phyloP scores from a whole-genome alignment of 1,140 invertebrate species.

The Piezodorus guildinii region DNA sequence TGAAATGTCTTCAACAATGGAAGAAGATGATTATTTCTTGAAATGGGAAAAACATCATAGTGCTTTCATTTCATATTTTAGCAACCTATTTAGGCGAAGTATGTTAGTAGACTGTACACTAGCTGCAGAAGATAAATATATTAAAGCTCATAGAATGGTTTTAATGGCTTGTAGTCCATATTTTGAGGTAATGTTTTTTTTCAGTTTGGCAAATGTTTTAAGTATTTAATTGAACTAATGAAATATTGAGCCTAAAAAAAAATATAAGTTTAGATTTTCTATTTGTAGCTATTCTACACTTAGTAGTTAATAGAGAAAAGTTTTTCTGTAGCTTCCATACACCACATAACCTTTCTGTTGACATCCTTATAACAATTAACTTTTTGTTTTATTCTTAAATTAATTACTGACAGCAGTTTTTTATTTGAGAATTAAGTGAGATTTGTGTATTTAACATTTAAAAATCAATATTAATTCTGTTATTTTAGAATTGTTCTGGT shows the following conservation, averaged over 20 bases:
- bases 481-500: not conserved
- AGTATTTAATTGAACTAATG: too few species aligned
- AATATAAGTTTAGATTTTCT: not conserved
- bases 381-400: not conserved
- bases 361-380: too few species aligned
- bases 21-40: conserved; percentile 41
- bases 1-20: not conserved
- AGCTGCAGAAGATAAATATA: conserved; percentile 41
- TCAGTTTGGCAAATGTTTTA: too few species aligned
- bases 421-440: not conserved
- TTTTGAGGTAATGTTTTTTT: conserved; percentile 35
- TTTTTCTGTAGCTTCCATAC: not conserved
- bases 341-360: not conserved
- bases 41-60: conserved; percentile 46
- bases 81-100: conserved; percentile 39
- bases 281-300: not conserved
- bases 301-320: not conserved
- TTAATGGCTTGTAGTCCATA: conserved; percentile 44
- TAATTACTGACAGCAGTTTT: not conserved
- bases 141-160: conserved; percentile 44
- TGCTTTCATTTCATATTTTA: conserved; percentile 42
- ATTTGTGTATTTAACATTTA: not conserved
- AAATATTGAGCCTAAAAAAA: not conserved
- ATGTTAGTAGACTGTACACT: conserved; percentile 44
- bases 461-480: not conserved